Base-by-base conservation (phyloP, 2,888 invertebrate genomes). In the Drosophila pegasa region DNA sequence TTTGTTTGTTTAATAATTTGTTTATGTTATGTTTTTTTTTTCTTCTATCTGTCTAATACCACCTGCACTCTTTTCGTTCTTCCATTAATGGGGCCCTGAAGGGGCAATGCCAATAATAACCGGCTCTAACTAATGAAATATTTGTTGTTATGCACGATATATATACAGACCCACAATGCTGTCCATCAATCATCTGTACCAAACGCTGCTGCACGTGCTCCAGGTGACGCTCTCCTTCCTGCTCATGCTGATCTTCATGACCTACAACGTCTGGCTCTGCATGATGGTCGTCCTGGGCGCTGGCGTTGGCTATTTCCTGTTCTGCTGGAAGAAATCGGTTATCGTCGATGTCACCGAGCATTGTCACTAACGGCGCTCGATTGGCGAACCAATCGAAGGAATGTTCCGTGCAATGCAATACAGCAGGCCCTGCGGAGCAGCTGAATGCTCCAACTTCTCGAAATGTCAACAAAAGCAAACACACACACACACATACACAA, bases 221-320 rank as follows among this genome's bases (percentile, higher is more conserved):
- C 98, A 98, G 93, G 97, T 98, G 89, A 94, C 97, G 63, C 93
- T 98, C 71, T 97, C 98, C 80, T 98, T 98, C 93, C 95, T 98
- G 93, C 94, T 98, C 52, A 98, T 98, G 98, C 93, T 98, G 91
- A 97, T 98, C 81, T 98, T 98, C 92, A 98, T 98, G 98, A 98
- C 98, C 1, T 98, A 97, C 94, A 98, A 98, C 91, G 95, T 96
- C 18, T 98, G 98, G 97, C 94, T 99, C 65, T 98, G 98, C 91
- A 91, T 97, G 50, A 97, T 98, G 0, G 97, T 98, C 1, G 96
- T 98, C 1, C 90, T 97, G 10, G 98, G 98, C 41, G 97, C 98
- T 2, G 97, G 96, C 1, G 94, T 96, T 12, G 98, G 98, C 22
- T 98, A 98, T 93, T 98, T 98, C 93, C 93, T 98, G 41, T 98